Evolutionary conservation across 2,797 vertebrate species (phyloP).

Genomic region (Sphaeramia orbicularis): DNA sequence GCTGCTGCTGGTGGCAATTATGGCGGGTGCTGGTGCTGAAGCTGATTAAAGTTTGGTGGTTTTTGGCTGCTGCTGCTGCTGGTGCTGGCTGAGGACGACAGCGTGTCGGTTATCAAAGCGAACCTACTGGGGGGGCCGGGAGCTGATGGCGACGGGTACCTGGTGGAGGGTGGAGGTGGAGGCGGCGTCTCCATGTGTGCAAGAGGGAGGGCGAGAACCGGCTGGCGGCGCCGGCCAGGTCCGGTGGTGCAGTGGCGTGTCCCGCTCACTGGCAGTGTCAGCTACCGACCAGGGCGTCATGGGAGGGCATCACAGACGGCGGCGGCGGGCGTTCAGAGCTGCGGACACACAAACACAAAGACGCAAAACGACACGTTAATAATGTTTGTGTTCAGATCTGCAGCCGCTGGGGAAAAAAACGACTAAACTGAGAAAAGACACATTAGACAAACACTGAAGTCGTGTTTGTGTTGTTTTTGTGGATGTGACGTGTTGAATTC

Average conservation of each 20-base stretch:
- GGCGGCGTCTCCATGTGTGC: constrained; percentile 61
- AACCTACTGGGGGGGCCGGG: constrained; percentile 49
- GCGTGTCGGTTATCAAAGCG: constrained; percentile 39
- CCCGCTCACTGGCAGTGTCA: constrained; percentile 83
- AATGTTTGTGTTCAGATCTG: constrained; percentile 36
- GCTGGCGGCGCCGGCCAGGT: constrained; percentile 60
- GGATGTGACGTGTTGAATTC: constrained; percentile 33
- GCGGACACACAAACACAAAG: constrained; percentile 31
- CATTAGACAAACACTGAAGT: constrained; percentile 35
- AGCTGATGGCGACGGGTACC: constrained; percentile 55
- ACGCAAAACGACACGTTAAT: constrained; percentile 51
- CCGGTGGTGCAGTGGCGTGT: constrained; percentile 76
- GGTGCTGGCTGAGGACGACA: constrained; percentile 47
- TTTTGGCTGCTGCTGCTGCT: constrained; percentile 61
- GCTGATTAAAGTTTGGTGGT: constrained; percentile 54
- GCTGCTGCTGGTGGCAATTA: constrained; percentile 48
- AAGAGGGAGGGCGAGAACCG: constrained; percentile 59
- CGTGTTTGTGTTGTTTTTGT: constrained; percentile 48
- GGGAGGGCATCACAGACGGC: constrained; percentile 82
- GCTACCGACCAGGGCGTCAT: constrained; percentile 81
- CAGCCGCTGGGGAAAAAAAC: constrained; percentile 34
- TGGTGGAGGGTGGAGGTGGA: constrained; percentile 51
- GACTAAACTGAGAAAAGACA: constrained; percentile 42
- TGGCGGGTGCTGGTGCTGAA: constrained; percentile 62
- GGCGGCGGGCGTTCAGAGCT: constrained; percentile 68